Evolutionary conservation across 1,140 invertebrate species (phyloP).

Genomic region (Sarcophaga bullata): DNA sequence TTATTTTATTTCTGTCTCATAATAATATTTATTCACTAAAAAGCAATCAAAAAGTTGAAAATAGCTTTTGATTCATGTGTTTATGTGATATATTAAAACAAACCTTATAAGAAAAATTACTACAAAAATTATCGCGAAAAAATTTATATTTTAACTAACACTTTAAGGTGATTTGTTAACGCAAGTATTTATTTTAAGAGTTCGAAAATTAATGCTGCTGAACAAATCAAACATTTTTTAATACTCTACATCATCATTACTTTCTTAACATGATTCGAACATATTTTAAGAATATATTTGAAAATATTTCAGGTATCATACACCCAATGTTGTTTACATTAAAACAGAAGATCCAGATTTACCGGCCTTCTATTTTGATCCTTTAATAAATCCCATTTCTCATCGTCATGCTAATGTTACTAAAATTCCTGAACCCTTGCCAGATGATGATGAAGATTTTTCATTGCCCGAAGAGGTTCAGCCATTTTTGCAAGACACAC

Average conservation of each 20-base stretch:
- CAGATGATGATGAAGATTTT: slow-evolving; percentile 97
- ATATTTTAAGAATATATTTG: not conserved
- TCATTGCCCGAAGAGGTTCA: slow-evolving; percentile 88
- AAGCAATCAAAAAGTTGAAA: slow-evolving; percentile 25
- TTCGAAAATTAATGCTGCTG: slow-evolving; percentile 25
- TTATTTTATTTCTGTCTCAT: not conserved
- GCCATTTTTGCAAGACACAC: slow-evolving; percentile 93
- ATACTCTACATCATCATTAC: too few species aligned
- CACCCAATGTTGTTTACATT: slow-evolving; percentile 98
- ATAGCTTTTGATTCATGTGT: slow-evolving; percentile 29
- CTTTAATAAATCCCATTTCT: slow-evolving; percentile 98
- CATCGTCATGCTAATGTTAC: slow-evolving; percentile 80
- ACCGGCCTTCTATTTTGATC: slow-evolving; percentile 99
- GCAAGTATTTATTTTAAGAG: slow-evolving; percentile 29
- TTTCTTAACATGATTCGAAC: too few species aligned
- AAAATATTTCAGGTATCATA: slow-evolving; percentile 88
- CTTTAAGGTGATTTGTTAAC: slow-evolving; percentile 33
- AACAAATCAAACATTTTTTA: slow-evolving; percentile 27
- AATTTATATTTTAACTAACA: not conserved
- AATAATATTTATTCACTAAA: not conserved
- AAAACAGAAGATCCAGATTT: slow-evolving; percentile 99
- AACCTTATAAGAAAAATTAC: slow-evolving; percentile 46
- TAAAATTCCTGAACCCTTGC: slow-evolving; percentile 81
- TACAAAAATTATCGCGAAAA: slow-evolving; percentile 38
- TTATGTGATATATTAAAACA: slow-evolving; percentile 43